These are phyloP conservation scores for Sphyrna mokarran DNA, from an alignment of 2,113 vertebrate species.

Conservation along the genomic window DNA sequence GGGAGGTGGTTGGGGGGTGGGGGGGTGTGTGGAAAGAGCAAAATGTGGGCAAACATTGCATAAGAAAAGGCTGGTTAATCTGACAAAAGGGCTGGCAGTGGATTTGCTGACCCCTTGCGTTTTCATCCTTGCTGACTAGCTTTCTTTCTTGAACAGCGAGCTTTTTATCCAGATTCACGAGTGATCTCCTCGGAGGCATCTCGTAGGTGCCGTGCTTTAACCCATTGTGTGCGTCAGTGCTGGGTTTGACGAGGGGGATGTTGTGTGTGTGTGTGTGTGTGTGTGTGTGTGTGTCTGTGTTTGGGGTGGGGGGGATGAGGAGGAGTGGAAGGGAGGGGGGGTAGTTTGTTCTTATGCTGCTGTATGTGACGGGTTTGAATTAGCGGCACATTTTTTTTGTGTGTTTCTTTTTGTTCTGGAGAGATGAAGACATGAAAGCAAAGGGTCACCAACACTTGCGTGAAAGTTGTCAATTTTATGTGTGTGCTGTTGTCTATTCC, in stretches of 20 bases:
- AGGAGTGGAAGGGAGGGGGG: neutral
- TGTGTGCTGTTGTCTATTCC: conserved; percentile 62
- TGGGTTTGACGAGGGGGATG: neutral
- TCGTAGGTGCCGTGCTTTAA: conserved; percentile 36
- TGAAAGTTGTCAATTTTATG: neutral
- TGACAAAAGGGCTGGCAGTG: conserved; percentile 9
- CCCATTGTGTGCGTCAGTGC: conserved; percentile 13
- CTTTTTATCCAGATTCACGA: conserved; percentile 10
- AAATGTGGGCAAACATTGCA: neutral
- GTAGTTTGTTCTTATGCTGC: neutral
- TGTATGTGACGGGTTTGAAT: neutral
- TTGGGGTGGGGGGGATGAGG: neutral
- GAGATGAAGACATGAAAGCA: neutral
- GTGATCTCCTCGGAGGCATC: conserved; percentile 33
- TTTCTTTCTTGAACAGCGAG: conserved; percentile 16
- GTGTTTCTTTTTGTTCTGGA: neutral
- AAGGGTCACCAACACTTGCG: conserved; percentile 7
- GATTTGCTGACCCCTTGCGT: conserved; percentile 26
- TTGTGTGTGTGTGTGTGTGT: too few relatives aligned
- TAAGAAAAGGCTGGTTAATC: neutral
- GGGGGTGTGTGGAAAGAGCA: neutral
- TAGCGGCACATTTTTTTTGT: neutral
- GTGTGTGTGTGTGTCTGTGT: too few relatives aligned
- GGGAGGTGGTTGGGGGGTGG: too few relatives aligned
- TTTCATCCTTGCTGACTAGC: conserved; percentile 36